These are phyloP conservation scores for Dryadula phaetusa DNA, from an alignment of 2,888 invertebrate species.

Conservation along the genomic window DNA sequence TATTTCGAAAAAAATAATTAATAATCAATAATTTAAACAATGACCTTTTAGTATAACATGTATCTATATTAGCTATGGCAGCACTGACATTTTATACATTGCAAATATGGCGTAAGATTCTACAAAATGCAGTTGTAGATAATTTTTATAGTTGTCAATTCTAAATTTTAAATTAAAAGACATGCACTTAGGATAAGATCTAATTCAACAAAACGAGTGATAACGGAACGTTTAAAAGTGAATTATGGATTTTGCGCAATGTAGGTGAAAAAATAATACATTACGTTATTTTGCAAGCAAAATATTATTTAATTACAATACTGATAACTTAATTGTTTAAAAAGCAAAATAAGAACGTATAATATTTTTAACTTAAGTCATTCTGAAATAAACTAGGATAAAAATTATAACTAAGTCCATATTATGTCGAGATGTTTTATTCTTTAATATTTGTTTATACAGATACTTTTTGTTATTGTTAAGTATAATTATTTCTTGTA, in stretches of 20 bases:
- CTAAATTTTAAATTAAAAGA: conserved; percentile 68
- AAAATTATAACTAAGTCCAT: conserved; percentile 44
- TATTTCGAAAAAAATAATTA: too few relatives aligned
- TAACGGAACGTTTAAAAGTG: conserved; percentile 63
- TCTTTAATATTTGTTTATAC: conserved; percentile 22
- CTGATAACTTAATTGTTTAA: conserved; percentile 51
- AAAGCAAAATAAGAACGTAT: conserved; percentile 49
- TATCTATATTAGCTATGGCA: conserved; percentile 51
- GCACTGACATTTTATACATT: conserved; percentile 51
- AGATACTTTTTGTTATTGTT: conserved; percentile 9
- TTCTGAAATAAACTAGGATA: conserved; percentile 44
- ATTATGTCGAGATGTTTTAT: conserved; percentile 63
- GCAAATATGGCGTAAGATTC: conserved; percentile 80
- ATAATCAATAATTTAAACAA: too few relatives aligned
- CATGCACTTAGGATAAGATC: conserved; percentile 64
- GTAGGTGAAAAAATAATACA: conserved; percentile 65
- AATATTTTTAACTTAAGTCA: conserved; percentile 53
- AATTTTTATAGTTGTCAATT: conserved; percentile 74
- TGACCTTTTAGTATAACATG: too few relatives aligned
- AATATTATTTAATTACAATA: conserved; percentile 52
- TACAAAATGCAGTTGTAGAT: conserved; percentile 76
- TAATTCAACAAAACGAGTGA: conserved; percentile 59
- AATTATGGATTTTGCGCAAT: conserved; percentile 78
- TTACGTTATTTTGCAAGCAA: conserved; percentile 54
- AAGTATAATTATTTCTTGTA: background rate